Evolutionary conservation across 2,113 vertebrate species (phyloP).

Genomic region (Hemicordylus capensis): DNA sequence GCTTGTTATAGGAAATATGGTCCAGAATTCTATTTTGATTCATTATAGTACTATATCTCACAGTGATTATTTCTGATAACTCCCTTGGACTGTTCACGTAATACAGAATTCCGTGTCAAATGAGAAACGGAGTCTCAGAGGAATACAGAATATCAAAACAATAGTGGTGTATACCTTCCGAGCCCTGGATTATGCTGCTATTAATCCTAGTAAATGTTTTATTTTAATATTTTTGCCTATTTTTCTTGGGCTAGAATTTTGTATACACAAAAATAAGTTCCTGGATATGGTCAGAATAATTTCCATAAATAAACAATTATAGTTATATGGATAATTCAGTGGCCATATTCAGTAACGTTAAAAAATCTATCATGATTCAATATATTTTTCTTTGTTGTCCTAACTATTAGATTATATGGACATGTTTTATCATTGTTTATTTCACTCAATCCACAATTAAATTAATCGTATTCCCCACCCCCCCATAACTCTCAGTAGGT

Average conservation of each 20-base stretch:
- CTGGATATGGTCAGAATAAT: neutral
- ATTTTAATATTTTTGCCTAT: no score
- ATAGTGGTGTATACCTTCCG: neutral
- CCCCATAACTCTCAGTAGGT: neutral
- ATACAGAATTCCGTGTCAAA: neutral
- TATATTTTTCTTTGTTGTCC: neutral
- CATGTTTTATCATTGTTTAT: neutral
- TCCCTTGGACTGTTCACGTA: neutral
- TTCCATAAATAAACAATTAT: neutral
- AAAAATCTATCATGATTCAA: neutral
- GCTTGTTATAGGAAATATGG: neutral
- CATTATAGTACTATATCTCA: neutral
- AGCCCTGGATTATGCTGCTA: no score
- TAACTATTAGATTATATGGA: neutral
- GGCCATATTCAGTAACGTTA: neutral
- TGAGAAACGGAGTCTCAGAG: neutral
- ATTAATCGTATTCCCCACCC: neutral
- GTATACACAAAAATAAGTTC: neutral
- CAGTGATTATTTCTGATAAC: neutral
- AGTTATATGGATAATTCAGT: neutral
- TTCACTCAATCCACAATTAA: neutral
- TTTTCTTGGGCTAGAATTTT: neutral
- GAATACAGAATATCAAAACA: neutral
- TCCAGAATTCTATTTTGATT: constrained; percentile 4
- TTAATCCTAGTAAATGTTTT: neutral